These are phyloP conservation scores for Phymastichus coffea DNA, from an alignment of 1,140 invertebrate genomes.

Conservation along the genomic window DNA sequence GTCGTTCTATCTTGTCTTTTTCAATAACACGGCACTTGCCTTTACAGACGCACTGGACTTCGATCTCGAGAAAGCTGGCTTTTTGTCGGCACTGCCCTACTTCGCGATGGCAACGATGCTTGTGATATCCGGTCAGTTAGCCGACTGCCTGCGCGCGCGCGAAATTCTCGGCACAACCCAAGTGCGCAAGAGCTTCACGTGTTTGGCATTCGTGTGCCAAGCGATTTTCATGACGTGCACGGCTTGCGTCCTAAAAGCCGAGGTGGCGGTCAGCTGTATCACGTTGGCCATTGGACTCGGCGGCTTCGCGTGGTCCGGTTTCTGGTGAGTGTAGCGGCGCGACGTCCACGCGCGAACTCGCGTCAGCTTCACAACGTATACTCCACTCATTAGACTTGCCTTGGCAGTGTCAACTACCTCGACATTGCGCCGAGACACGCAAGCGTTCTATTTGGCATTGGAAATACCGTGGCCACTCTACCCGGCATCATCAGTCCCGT, in stretches of 20 bases:
- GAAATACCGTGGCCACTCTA: conserved; percentile 84
- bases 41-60: conserved; percentile 70
- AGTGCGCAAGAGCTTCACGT: conserved; percentile 74
- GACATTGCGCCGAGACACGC: conserved; percentile 83
- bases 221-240: conserved; percentile 81
- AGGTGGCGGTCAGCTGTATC: conserved; percentile 71
- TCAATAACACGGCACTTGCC: too few species aligned
- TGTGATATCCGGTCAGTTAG: conserved; percentile 75
- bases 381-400: too few species aligned
- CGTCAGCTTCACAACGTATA: too few species aligned
- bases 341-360: too few species aligned
- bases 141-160: conserved; percentile 70
- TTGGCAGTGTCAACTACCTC: conserved; percentile 80
- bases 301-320: conserved; percentile 86
- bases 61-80: conserved; percentile 73
- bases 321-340: conserved; percentile 63
- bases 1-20: neutral
- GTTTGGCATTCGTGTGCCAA: conserved; percentile 76
- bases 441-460: conserved; percentile 81
- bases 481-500: conserved; percentile 83
- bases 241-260: conserved; percentile 66
- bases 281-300: conserved; percentile 83
- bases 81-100: conserved; percentile 82
- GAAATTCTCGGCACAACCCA: conserved; percentile 70
- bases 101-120: conserved; percentile 81